Conservation (phyloP, 1,140 invertebrate species). For the Drosophila fuyamai region DNA sequence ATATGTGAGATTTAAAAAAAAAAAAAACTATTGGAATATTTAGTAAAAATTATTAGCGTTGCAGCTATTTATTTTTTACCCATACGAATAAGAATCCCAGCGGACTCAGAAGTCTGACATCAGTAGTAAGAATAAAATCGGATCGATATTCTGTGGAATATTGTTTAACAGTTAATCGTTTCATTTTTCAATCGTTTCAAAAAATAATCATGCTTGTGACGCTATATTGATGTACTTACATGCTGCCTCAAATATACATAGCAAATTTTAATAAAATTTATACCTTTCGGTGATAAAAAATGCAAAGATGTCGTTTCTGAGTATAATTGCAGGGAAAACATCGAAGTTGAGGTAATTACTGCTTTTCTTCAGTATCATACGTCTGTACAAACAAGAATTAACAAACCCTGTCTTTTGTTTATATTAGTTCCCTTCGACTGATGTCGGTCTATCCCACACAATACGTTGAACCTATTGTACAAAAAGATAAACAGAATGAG, state of each 20-base stretch:
- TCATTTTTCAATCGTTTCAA: not conserved
- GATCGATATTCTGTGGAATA: no score
- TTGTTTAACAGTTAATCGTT: no score
- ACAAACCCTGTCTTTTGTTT: not conserved
- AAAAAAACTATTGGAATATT: no score
- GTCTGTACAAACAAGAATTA: not conserved
- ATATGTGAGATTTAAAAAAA: no score
- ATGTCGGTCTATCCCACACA: conserved; percentile 78
- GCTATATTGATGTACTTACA: conserved; percentile 18
- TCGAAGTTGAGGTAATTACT: not conserved
- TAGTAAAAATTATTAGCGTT: no score
- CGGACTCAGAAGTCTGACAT: no score
- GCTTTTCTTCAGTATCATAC: no score
- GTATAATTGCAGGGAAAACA: conserved; percentile 5
- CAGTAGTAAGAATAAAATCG: no score
- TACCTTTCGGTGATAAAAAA: conserved; percentile 4
- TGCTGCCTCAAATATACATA: conserved; percentile 7
- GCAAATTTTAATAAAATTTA: conserved; percentile 2
- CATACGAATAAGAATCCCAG: no score
- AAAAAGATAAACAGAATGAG: conserved; percentile 86
- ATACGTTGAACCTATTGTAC: conserved; percentile 88
- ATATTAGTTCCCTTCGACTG: conserved; percentile 39
- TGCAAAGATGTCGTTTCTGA: conserved; percentile 29
- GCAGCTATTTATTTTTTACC: no score
- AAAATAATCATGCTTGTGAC: not conserved